Base-by-base conservation (phyloP, 2,888 invertebrate species). In the Yponomeuta malinellus region DNA sequence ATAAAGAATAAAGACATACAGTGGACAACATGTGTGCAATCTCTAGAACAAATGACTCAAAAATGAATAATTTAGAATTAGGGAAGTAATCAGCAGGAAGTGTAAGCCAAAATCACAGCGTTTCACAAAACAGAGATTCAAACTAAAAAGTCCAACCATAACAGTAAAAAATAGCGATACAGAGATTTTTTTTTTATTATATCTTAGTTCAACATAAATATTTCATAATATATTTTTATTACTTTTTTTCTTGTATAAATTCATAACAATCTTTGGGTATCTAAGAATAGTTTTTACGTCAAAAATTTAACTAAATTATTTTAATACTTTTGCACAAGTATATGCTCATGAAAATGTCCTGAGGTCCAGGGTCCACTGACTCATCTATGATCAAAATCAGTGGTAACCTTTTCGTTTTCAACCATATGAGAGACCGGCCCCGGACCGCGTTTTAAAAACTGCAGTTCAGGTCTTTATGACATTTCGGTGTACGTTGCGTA, bases 251-350 rank as follows among this genome's bases (percentile, higher is more conserved):
- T 72, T 70, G 90, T 92, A 91, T 90, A 92, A 90, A 91, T 91
- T 90, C 88, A 90, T 91, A 92, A 91, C 92, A 91, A 91, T 92
- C 91, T 92, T 92, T 92, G 91, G 91, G 90, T 90, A 81, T 85
- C 87, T 88, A 85, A 88, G 83, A 83, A 69, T 43, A 73, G 73
- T 71, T 71, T 70, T 10, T 65, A 71, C 12, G 63, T 71, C 66
- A 29, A 71, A 71, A 70, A 73, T 64, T 64, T 64, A 29, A 65
- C 29, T 65, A 65, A n/a, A 65, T 31, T 65, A 31, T 31, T 10
- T 33, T 65, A 65, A 29, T 65, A 65, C 33, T 65, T 64, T 64
- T 65, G 31, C 52, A 15, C 12, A 59, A 59, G 1, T 59, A 15
- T 12, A 29, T 5, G 65, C 6, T 10, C 2, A 1, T 31, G 10